Evolutionary conservation across 2,797 vertebrate genomes (phyloP), one percentile per base, ranked within the genome.

Genomic region (Austrolebias charrua): DNA sequence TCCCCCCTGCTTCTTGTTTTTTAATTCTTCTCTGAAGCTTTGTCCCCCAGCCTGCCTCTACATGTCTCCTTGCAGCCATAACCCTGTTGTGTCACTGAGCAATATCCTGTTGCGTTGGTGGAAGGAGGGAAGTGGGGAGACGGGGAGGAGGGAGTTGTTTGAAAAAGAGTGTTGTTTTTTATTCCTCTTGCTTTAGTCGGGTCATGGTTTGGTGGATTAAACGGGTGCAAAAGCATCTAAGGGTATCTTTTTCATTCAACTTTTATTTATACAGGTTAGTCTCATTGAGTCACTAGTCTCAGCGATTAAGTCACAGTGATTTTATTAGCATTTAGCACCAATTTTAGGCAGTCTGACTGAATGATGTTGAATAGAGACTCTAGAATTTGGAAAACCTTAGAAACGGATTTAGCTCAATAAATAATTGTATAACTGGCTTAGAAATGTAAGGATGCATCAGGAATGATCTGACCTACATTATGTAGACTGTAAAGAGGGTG

Each of bases 31-130:
- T 72, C 48, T 16, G 50, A 66, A 80, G 85, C 79, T 86, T 81
- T 88, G 88, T 88, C 83, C 54, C 60, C 12, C 79, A 10, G 80
- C 90, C 67, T 92, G 92, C 76, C 84, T 56, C 78, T 72, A 84
- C 92, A 89, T 69, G 90, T 90, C 90, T 86, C 77, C 66, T 19
- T 71, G 40, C 67, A 64, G 75, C 81, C 35, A 19, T 67, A 75
- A 63, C 83, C 66, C 71, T 72, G 86, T 69, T 77, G 67, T 83
- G 81, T 76, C 76, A 76, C 84, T 82, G 81, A 78, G 77, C 85
- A 80, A 78, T 85, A 89, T 90, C 89, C 90, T 92, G 88, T 90
- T 86, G 79, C 85, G 70, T 51, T 55, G 66, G 38, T 43, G 51
- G 58, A 44, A 33, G 53, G 31, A 20, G 28, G 42, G 62, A 49